Percentiles rank a stretch among this genome's conserved stretches.
phyloP scores from a whole-genome alignment of 2,888 invertebrate species.

The Aleiodes leptofemur region DNA sequence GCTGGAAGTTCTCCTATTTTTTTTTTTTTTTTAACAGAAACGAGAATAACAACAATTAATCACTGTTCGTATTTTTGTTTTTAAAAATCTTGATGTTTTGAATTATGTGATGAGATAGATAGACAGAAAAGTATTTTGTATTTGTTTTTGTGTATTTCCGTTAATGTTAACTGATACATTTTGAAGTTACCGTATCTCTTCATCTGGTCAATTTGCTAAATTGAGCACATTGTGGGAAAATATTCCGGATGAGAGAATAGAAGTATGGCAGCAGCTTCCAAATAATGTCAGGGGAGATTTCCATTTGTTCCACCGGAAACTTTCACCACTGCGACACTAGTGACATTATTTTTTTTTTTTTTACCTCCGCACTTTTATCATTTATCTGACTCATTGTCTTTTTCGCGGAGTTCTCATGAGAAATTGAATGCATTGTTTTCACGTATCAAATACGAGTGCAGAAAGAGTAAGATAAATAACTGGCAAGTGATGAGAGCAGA shows the following conservation, averaged over 20 bases:
- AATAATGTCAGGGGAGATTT: constrained; percentile 34
- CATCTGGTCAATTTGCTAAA: constrained; percentile 44
- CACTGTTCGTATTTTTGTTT: too few relatives aligned
- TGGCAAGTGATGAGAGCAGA: not conserved
- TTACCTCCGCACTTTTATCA: not conserved
- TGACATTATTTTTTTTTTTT: not conserved
- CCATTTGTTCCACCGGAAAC: constrained; percentile 43
- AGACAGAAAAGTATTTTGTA: not conserved
- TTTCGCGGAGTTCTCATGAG: constrained; percentile 10
- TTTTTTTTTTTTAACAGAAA: constrained; percentile 42
- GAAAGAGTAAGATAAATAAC: constrained; percentile 21
- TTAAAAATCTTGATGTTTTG: not conserved
- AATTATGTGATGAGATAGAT: not conserved
- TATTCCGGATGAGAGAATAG: constrained; percentile 25
- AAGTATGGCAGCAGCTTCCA: constrained; percentile 8
- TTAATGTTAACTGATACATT: constrained; percentile 32
- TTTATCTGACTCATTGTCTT: constrained; percentile 23
- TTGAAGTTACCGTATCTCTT: constrained; percentile 34
- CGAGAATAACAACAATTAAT: constrained; percentile 10
- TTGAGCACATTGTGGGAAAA: constrained; percentile 43
- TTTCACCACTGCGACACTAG: constrained; percentile 32
- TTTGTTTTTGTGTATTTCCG: constrained; percentile 6
- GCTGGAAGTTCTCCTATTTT: constrained; percentile 74
- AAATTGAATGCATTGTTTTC: constrained; percentile 42
- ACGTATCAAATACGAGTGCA: constrained; percentile 1